phyloP scores from a whole-genome alignment of 1,140 invertebrate species.

The Halictus rubicundus region DNA sequence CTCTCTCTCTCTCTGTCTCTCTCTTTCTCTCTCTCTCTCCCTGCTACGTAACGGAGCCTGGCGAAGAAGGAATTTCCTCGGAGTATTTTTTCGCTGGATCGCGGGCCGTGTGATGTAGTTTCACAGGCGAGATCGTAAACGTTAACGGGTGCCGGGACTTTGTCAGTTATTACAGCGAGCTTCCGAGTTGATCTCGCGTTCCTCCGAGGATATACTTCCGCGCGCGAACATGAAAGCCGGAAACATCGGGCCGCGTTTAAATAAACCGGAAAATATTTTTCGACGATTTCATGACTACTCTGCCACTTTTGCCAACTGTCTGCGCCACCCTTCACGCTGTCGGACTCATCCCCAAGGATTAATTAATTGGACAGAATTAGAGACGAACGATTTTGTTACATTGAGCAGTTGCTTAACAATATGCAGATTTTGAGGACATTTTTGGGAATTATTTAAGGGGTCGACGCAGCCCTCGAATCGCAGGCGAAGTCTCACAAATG shows the following conservation, averaged over 20 bases:
- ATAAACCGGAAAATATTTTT: slow-evolving; percentile 46
- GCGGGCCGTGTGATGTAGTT: slow-evolving; percentile 25
- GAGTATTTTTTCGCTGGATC: slow-evolving; percentile 40
- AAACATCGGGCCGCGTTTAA: slow-evolving; percentile 22
- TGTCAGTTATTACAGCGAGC: slow-evolving; percentile 45
- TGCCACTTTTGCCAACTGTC: neutral
- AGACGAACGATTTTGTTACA: too few species aligned
- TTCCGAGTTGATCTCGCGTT: slow-evolving; percentile 39
- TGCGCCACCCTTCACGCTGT: too few species aligned
- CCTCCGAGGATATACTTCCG: slow-evolving; percentile 36
- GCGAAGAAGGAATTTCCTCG: slow-evolving; percentile 17
- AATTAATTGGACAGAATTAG: too few species aligned
- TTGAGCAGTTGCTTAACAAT: too few species aligned
- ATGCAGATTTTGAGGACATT: too few species aligned
- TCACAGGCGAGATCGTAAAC: slow-evolving; percentile 39
- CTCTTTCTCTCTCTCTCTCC: neutral
- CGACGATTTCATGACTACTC: slow-evolving; percentile 33
- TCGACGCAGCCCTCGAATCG: too few species aligned
- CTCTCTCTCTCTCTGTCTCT: too few species aligned
- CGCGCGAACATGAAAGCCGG: slow-evolving; percentile 18
- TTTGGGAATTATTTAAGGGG: too few species aligned
- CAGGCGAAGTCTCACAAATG: too few species aligned
- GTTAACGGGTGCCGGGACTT: slow-evolving; percentile 46
- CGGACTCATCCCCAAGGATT: too few species aligned
- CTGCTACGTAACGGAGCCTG: slow-evolving; percentile 24